Evolutionary conservation across 2,113 vertebrate genomes (phyloP), one percentile per base, ranked within the genome.

Genomic region (Erythrolamprus reginae): DNA sequence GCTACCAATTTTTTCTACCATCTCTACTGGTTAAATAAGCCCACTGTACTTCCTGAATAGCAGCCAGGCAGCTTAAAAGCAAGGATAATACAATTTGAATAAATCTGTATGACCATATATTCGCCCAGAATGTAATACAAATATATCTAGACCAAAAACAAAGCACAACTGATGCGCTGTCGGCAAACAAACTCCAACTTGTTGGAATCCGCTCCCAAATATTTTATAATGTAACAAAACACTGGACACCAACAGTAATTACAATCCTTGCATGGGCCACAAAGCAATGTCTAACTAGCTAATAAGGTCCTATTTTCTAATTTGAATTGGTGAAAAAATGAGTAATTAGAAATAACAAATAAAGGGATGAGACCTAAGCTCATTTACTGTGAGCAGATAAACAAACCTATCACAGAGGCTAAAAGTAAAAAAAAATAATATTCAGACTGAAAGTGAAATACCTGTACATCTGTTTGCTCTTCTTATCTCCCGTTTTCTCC

Each of bases 371-470:
- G 15, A 90, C n/a, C 24, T 45, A 52, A 90, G 87, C 8, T 28
- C 38, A 58, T 58, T 17, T 86, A 88, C 33, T 83, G 48, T 13
- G 26, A 9, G 21, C 51, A 92, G 89, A 61, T 52, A 94, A 93
- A 53, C 50, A 1, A 4, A 89, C 87, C 82, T 91, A 82, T 92
- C 5, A 61, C 47, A 88, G 19, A 82, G 3, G 28, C 48, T 23
- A 91, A 90, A 90, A 48, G n/a, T 33, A 50, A 52, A 85, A 92
- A 38, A 0, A 82, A n/a, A n/a, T n/a, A n/a, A 15, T 51, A 82
- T 6, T 23, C 0, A 90, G 53, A 88, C 88, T 93, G 84, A 61
- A 94, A 90, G 92, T 13, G 38, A 28, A 93, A 92, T 48, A 90
- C 1, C 26, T 90, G 58, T 92, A 87, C 52, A 91, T 23, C 26